Base-by-base conservation (phyloP, 92 coral and sea anemone genomes). In the Porites evermanni region DNA sequence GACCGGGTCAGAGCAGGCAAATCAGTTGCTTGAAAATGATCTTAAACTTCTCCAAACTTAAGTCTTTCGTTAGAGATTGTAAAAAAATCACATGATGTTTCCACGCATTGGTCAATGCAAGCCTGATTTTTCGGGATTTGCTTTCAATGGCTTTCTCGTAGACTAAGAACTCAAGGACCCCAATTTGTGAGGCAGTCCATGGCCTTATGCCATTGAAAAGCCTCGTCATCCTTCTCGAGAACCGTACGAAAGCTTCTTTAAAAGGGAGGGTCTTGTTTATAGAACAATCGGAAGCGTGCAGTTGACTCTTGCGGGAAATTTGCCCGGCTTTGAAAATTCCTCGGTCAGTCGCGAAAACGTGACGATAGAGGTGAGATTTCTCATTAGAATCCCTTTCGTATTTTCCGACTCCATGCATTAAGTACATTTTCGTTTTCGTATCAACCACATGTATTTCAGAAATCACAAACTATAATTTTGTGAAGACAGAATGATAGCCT, bases 31-130 rank as follows among this genome's bases (percentile, higher is more conserved):
- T 70, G 52, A 71, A 71, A 71, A 71, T 10, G 52, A 13, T 71
- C 75, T 71, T 32, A 38, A 71, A 21, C 75, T 71, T 71, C 6
- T 71, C 56, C 75, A 71, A 71, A 71, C 56, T 53, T 11, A 71
- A 71, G 75, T 71, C 53, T 16, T 12, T 71, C 54, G 51, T 70
- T 70, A 12, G 75, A 21, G 75, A 70, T 24, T 26, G 51, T 19
- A 26, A 53, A 19, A 71, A 71, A 32, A 21, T 71, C 75, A 71
- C n/a, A 19, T 71, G 54, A 51, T 71, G n/a, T 71, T 29, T 71
- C 75, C 26, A 71, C 75, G 75, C 75, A 71, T 71, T 71, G 52
- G 20, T 71, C 75, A 13, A 71, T 71, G 75, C 75, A 71, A 71
- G 8, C 75, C 75, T 12, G 75, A 70, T 70, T 70, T 70, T 13